These are phyloP conservation scores for Clavelina lepadiformis DNA, from an alignment of 23 tunicate species.

Conservation along the genomic window DNA sequence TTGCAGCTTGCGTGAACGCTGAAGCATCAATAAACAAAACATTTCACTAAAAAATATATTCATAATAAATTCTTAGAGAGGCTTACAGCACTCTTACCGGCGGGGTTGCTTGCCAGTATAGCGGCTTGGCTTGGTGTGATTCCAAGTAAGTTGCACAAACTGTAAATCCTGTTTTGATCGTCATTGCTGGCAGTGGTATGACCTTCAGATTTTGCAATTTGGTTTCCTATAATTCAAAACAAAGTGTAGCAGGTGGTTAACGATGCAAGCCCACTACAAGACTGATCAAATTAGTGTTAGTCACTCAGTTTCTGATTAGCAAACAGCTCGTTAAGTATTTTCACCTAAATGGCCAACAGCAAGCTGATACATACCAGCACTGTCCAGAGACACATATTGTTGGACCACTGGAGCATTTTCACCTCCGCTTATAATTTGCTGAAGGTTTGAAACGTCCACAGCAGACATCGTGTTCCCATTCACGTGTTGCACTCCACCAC, in stretches of 20 bases:
- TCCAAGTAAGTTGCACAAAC: slow-evolving; percentile 50
- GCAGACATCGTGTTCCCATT: slow-evolving; percentile 25
- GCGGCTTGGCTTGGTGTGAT: slow-evolving; percentile 55
- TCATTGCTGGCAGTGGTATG: neutral
- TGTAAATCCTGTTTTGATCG: slow-evolving; percentile 52
- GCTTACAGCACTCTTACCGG: slow-evolving; percentile 26
- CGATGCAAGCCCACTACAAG: too few species aligned
- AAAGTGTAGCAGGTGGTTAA: too few species aligned
- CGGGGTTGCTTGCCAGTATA: slow-evolving; percentile 51
- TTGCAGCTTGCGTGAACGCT: slow-evolving; percentile 62
- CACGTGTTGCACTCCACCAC: slow-evolving; percentile 10
- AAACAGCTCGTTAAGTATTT: too few species aligned
- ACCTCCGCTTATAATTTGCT: slow-evolving; percentile 7
- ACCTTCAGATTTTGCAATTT: slow-evolving; percentile 4
- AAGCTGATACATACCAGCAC: too few species aligned
- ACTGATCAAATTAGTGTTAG: too few species aligned
- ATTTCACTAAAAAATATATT: too few species aligned
- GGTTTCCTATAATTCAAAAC: too few species aligned
- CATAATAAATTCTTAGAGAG: too few species aligned
- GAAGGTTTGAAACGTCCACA: slow-evolving; percentile 30
- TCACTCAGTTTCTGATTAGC: too few species aligned
- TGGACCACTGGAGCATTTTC: slow-evolving; percentile 4
- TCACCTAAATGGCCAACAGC: too few species aligned
- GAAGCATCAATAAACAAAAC: neutral
- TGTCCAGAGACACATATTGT: slow-evolving; percentile 47